Evolutionary conservation across 2,113 vertebrate genomes (phyloP).

Genomic region (Clinocottus analis): DNA sequence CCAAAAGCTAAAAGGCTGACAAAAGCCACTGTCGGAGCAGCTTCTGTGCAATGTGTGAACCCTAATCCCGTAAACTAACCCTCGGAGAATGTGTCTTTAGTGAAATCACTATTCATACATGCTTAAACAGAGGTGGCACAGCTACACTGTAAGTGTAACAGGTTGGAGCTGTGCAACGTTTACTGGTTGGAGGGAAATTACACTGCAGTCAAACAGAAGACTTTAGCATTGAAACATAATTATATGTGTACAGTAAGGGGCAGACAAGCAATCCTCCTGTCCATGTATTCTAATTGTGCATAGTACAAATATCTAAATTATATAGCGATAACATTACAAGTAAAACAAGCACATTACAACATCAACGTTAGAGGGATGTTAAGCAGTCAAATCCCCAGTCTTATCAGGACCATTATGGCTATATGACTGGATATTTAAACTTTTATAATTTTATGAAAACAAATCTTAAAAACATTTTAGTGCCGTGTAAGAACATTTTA

Average conservation of each 20-base stretch:
- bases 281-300: too few species aligned
- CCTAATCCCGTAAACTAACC: constrained; percentile 19
- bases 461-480: background rate
- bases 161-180: background rate
- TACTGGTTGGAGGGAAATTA: background rate
- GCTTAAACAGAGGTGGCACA: background rate
- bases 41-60: constrained; percentile 21
- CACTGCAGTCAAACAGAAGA: background rate
- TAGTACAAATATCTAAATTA: too few species aligned
- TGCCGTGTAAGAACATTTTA: background rate
- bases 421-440: background rate
- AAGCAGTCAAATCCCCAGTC: background rate
- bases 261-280: background rate
- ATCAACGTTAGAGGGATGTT: background rate
- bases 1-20: constrained; percentile 31
- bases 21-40: constrained; percentile 1
- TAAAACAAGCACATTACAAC: too few species aligned
- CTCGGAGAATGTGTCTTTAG: background rate
- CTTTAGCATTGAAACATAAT: background rate
- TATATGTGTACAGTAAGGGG: background rate
- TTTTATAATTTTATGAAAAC: background rate
- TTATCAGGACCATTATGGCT: background rate
- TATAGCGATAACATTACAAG: background rate
- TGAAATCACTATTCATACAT: background rate
- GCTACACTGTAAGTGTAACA: background rate